phyloP scores from a whole-genome alignment of 2,888 invertebrate species.

The Eupithecia subfuscata region DNA sequence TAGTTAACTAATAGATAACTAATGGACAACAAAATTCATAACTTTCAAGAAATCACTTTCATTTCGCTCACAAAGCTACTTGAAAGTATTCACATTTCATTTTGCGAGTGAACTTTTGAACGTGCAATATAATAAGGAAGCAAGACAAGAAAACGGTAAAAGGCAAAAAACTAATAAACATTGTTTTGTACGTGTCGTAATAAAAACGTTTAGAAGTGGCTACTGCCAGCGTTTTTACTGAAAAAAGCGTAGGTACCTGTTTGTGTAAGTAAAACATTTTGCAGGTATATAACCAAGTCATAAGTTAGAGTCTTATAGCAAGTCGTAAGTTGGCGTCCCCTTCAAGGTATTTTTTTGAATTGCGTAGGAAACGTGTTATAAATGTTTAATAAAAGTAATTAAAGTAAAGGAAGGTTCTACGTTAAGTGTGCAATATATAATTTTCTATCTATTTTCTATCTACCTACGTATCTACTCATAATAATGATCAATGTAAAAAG shows the following conservation, averaged over 20 bases:
- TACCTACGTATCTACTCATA: too few relatives aligned
- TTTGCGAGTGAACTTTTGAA: conserved; percentile 36
- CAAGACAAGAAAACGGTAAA: conserved; percentile 38
- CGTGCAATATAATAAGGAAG: conserved; percentile 41
- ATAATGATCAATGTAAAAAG: not conserved
- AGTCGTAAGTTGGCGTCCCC: not conserved
- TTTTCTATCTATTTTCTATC: too few relatives aligned
- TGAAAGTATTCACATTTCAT: conserved; percentile 31
- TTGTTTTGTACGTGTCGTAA: conserved; percentile 46
- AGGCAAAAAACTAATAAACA: conserved; percentile 45
- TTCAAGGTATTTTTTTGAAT: not conserved
- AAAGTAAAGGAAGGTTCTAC: not conserved
- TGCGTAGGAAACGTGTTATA: not conserved
- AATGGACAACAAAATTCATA: too few relatives aligned
- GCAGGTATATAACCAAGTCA: not conserved
- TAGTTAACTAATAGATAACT: too few relatives aligned
- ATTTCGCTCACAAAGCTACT: conserved; percentile 27
- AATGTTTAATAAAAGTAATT: not conserved
- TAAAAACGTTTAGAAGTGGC: conserved; percentile 40
- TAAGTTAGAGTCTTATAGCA: not conserved
- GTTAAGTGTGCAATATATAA: too few relatives aligned
- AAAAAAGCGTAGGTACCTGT: not conserved
- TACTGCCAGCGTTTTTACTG: conserved; percentile 7
- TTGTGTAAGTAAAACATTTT: not conserved
- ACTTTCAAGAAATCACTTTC: conserved; percentile 14